These are phyloP conservation scores for Muschampia staudingeri DNA, from an alignment of 2,888 invertebrate species.

Conservation along the genomic window DNA sequence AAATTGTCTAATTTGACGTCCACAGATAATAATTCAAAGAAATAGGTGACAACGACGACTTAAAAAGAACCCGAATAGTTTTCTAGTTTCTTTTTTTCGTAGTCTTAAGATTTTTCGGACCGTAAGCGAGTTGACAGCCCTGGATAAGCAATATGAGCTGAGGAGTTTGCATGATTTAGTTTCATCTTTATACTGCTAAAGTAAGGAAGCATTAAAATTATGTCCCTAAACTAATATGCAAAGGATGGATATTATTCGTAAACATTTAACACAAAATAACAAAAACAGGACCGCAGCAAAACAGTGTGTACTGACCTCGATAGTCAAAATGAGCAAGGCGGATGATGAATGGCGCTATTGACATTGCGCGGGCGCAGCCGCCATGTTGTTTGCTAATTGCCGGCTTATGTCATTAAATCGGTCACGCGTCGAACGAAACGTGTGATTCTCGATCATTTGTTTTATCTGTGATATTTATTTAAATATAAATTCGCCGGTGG, in stretches of 20 bases:
- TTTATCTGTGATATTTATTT: neutral
- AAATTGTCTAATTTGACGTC: too few relatives aligned
- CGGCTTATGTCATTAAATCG: slow-evolving; percentile 85
- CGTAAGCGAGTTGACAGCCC: too few relatives aligned
- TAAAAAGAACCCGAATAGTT: too few relatives aligned
- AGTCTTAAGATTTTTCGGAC: too few relatives aligned
- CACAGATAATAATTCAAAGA: too few relatives aligned
- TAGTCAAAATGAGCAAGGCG: slow-evolving; percentile 83
- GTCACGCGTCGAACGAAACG: slow-evolving; percentile 76
- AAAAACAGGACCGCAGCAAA: neutral
- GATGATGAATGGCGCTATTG: slow-evolving; percentile 87
- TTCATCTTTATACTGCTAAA: neutral
- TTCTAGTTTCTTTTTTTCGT: too few relatives aligned
- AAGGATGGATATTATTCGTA: neutral
- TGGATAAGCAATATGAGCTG: too few relatives aligned
- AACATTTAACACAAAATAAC: neutral
- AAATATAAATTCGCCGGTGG: neutral
- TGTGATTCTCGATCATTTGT: slow-evolving; percentile 28
- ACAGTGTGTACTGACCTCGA: neutral
- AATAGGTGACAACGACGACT: too few relatives aligned
- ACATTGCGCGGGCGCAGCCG: slow-evolving; percentile 83
- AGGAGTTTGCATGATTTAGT: too few relatives aligned
- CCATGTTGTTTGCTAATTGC: slow-evolving; percentile 88
- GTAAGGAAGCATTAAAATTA: neutral
- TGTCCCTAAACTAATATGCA: neutral